Evolutionary conservation across 2,888 invertebrate species (phyloP).

Genomic region (Patella ulyssiponensis): DNA sequence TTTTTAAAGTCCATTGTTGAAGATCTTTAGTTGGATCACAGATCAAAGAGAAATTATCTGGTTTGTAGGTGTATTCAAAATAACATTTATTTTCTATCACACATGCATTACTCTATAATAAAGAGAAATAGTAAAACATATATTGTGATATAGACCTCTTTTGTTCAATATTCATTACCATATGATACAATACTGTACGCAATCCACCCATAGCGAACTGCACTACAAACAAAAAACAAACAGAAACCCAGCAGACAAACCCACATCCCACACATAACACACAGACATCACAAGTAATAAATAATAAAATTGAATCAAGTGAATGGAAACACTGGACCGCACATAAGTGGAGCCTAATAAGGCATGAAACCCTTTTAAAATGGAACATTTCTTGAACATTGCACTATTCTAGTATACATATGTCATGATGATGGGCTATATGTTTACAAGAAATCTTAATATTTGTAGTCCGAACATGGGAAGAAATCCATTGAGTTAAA

Average conservation of each 20-base stretch:
- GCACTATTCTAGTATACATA: no score
- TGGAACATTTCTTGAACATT: no score
- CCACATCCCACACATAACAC: not conserved
- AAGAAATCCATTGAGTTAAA: no score
- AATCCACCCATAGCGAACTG: not conserved
- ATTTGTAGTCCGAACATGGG: no score
- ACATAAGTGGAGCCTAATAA: no score
- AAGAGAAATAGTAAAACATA: not conserved
- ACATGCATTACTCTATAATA: conserved; percentile 43
- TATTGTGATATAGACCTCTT: not conserved
- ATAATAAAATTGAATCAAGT: no score
- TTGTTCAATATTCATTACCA: not conserved
- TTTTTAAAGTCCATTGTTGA: conserved; percentile 34
- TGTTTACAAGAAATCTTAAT: no score
- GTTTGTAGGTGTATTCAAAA: conserved; percentile 39
- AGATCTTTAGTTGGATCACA: conserved; percentile 33
- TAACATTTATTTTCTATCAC: conserved; percentile 47
- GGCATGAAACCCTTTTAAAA: no score
- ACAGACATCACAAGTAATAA: not conserved
- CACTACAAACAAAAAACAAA: not conserved
- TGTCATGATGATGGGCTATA: no score
- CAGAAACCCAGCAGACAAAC: no score
- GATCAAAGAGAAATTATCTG: conserved; percentile 34
- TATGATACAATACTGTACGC: not conserved
- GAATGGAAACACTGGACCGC: no score